These are phyloP conservation scores for Rapana venosa DNA, from an alignment of 2,888 invertebrate genomes.

Conservation along the genomic window DNA sequence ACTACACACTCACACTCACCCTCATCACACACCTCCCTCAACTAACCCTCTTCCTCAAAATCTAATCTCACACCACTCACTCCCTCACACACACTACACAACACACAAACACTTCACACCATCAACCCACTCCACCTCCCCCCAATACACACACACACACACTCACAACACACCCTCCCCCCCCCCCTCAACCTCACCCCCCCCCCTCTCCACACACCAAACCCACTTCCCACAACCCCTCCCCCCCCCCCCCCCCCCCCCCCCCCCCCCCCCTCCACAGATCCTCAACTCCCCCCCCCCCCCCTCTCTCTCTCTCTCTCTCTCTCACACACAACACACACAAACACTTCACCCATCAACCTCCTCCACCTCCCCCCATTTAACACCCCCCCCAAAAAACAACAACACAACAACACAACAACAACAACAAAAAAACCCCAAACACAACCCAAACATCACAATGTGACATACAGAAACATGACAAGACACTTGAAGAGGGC, in stretches of 20 bases:
- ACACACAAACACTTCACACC: neutral
- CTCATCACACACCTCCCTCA: neutral
- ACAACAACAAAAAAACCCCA: no score
- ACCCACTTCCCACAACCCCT: neutral
- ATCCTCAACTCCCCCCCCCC: neutral
- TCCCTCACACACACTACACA: neutral
- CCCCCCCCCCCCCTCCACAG: neutral
- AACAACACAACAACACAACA: no score
- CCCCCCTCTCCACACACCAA: neutral
- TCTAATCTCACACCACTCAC: neutral
- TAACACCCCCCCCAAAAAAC: no score
- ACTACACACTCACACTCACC: neutral
- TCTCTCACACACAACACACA: neutral
- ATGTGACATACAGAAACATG: no score
- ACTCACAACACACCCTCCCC: neutral
- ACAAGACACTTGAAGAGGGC: no score
- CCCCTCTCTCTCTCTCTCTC: neutral
- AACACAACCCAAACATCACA: no score
- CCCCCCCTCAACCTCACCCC: neutral
- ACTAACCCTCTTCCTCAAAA: no score
- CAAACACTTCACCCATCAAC: no score
- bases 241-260: neutral
- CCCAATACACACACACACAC: conserved; percentile 24
- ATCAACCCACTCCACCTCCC: no score
- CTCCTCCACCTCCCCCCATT: no score